Conservation (phyloP, 2,797 vertebrate species). For the Morus bassanus region DNA sequence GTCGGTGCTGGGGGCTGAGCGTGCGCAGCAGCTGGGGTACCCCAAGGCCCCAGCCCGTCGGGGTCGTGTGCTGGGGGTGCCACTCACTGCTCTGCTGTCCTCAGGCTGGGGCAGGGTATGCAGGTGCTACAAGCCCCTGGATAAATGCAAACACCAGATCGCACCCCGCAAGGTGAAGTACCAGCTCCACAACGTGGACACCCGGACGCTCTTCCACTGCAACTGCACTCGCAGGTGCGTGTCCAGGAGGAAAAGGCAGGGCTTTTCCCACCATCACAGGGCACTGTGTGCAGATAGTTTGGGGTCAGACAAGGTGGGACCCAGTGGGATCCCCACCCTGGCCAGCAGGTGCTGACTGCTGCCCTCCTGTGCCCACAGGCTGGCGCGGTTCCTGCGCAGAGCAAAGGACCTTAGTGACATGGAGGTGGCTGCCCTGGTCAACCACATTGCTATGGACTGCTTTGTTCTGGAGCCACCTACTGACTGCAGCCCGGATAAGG, state of each 20-base stretch:
- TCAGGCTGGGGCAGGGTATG: conserved; percentile 61
- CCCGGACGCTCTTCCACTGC: conserved; percentile 81
- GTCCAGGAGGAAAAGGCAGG: not conserved
- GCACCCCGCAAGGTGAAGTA: conserved; percentile 73
- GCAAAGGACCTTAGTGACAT: not conserved
- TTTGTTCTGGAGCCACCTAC: conserved; percentile 68
- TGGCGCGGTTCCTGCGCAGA: conserved; percentile 71
- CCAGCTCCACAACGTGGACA: conserved; percentile 74
- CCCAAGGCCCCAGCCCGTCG: accelerated
- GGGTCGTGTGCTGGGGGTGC: accelerated
- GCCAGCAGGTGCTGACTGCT: not conserved
- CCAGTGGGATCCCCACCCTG: not conserved
- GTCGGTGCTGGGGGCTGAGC: not conserved
- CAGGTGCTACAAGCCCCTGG: conserved; percentile 73
- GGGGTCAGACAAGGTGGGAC: not conserved
- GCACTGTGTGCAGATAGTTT: not conserved
- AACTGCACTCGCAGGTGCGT: conserved; percentile 82
- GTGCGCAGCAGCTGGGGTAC: accelerated
- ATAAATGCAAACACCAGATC: conserved; percentile 77
- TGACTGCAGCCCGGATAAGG: conserved; percentile 55
- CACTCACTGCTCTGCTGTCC: not conserved
- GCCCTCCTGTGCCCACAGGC: conserved; percentile 52
- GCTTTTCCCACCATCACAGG: not conserved
- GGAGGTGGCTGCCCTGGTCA: conserved; percentile 65
- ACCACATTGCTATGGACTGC: conserved; percentile 73